phyloP scores from a whole-genome alignment of 2,888 invertebrate species.

The Uloborus plumipes region DNA sequence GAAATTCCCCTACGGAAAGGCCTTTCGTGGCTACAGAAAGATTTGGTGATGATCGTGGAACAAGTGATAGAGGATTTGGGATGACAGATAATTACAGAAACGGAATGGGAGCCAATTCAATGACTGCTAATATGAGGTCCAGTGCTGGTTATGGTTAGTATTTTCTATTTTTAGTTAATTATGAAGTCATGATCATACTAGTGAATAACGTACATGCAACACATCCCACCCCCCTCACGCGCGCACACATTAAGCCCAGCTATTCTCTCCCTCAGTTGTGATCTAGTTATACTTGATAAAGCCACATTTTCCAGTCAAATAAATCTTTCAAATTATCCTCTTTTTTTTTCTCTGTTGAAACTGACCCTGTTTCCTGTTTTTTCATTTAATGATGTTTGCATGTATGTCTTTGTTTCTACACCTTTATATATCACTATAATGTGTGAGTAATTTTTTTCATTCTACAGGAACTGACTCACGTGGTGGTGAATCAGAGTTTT shows the following conservation, averaged over 20 bases:
- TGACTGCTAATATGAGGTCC: constrained; percentile 25
- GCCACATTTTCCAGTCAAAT: too few relatives aligned
- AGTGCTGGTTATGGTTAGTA: constrained; percentile 38
- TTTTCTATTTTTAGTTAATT: not conserved
- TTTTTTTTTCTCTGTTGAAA: too few relatives aligned
- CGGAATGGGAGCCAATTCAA: constrained; percentile 36
- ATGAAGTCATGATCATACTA: not conserved
- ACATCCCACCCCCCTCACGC: too few relatives aligned
- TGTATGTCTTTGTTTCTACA: too few relatives aligned
- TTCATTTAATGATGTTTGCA: too few relatives aligned
- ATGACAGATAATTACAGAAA: constrained; percentile 37
- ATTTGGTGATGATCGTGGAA: constrained; percentile 27
- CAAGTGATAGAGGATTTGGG: constrained; percentile 30
- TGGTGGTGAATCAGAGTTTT: constrained; percentile 43
- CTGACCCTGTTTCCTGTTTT: too few relatives aligned
- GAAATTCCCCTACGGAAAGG: not conserved
- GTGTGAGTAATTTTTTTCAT: constrained; percentile 1
- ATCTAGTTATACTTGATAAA: too few relatives aligned
- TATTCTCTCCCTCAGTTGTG: too few relatives aligned
- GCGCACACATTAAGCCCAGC: too few relatives aligned
- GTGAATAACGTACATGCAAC: too few relatives aligned
- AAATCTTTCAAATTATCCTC: too few relatives aligned
- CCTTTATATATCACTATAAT: too few relatives aligned
- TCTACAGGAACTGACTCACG: constrained; percentile 22
- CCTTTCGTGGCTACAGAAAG: constrained; percentile 20